Evolutionary conservation across 1,140 invertebrate genomes (phyloP), one percentile per base, ranked within the genome.

Genomic region (Wasmannia auropunctata): DNA sequence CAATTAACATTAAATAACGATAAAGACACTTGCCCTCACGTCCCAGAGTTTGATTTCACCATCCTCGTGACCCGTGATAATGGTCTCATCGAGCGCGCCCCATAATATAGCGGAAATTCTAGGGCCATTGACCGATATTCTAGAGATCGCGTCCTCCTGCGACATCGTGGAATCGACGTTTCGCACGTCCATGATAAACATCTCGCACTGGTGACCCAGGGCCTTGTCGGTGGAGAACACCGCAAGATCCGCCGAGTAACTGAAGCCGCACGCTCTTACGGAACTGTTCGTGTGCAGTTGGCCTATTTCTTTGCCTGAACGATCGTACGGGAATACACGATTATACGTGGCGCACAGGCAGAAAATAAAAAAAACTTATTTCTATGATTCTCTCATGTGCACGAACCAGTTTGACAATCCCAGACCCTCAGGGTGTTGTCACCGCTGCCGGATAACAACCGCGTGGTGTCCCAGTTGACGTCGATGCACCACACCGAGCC

Each of bases 401-500:
- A 86, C 92, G 92, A 93, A 96, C 97, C 97, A 89, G 96, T 98
- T 94, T 98, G 96, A 91, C 97, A 96, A 95, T 99, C 98, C 99
- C 99, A 99, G 76, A 99, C 92, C 93, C 97, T 96, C 75, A 97
- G 96, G 10, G 97, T 97, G 94, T 98, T 98, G 94, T 99, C 99
- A 95, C 98, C 99, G 93, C 97, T 97, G 10, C 98, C 99, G 1
- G 99, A 98, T 76, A 99, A 97, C 65, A 99, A 97, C 93, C 97
- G 97, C 0, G 97, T 98, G 1, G 98, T 98, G 90, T 99, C 98
- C 98, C 98, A 99, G 93, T 99, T 98, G 7, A 99, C 98, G 95
- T 99, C 99, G 54, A 99, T 97, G 92, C 98, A 98, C 99, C 99
- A 99, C 0, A 99, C 97, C 0, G 99, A 99, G 92, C 99, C 99